These are phyloP conservation scores for Trichoplusia ni DNA, from an alignment of 1,140 invertebrate genomes.

Conservation along the genomic window DNA sequence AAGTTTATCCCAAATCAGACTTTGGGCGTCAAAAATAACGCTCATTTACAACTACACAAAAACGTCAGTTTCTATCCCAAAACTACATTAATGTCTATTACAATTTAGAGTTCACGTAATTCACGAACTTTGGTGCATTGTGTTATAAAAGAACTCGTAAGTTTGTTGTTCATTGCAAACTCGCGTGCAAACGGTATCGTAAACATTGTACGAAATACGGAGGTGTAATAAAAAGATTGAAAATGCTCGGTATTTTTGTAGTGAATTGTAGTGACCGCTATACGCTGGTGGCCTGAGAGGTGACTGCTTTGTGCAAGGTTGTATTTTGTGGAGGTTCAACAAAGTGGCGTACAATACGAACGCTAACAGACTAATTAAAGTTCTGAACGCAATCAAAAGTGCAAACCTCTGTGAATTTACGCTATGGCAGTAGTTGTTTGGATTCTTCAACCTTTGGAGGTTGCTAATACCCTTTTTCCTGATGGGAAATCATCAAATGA, in stretches of 20 bases:
- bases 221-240: conserved; percentile 19
- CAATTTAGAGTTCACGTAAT: not conserved
- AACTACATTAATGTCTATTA: not conserved
- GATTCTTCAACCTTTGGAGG: too few species aligned
- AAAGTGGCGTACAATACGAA: too few species aligned
- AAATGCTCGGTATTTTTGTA: conserved; percentile 4
- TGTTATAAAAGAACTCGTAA: conserved; percentile 20
- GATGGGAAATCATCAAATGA: too few species aligned
- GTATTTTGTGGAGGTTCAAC: too few species aligned
- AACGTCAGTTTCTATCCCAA: too few species aligned
- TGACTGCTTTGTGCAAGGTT: too few species aligned
- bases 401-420: too few species aligned
- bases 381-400: too few species aligned
- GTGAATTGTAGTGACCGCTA: not conserved
- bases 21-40: not conserved
- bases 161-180: conserved; percentile 26
- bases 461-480: too few species aligned
- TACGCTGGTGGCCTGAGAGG: not conserved
- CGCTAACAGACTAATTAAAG: too few species aligned
- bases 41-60: not conserved
- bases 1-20: too few species aligned
- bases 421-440: too few species aligned
- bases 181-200: conserved; percentile 25
- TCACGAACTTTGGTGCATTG: not conserved
- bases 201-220: conserved; percentile 19